Base-by-base conservation (phyloP, 2,888 invertebrate genomes). In the Lordiphosa fenestrarum region DNA sequence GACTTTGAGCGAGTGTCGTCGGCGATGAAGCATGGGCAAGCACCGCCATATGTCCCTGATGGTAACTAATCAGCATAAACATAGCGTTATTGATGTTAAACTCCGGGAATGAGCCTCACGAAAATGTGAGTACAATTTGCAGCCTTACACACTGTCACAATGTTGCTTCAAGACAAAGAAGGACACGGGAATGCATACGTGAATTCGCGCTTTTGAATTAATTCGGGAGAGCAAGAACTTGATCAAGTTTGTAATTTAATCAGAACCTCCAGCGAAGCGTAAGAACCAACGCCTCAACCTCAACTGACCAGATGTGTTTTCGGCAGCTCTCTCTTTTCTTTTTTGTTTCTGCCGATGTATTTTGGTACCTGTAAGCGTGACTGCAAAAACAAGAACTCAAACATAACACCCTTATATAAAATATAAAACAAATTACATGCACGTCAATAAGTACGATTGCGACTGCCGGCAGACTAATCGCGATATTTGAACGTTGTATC, bases 361-460 rank as follows among this genome's bases (percentile, higher is more conserved):
- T 36, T 59, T 40, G 21, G 52, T 30, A 41, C 44, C 49, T 60
- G 51, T 19, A 64, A 72, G 66, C 55, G 72, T 69, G 72, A 62
- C 53, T 49, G 44, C 39, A 49, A 49, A 54, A 60, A 61, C 47
- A 61, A 53, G 19, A 6, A 36, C 38, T 38, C 5, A 12, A 48
- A 62, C 25, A 62, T 69, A 75, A 64, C 71, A 73, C 58, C 49
- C 63, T 73, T 73, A 66, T 71, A 75, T 73, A 66, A 73, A 57
- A 49, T 25, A 48, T 35, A 42, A 41, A 23, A 48, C 15, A 15
- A 35, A 30, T 52, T 54, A 23, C 49, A 47, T 50, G 42, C 21
- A 38, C 36, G 46, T 56, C 57, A 54, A 56, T 72, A 48, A 23
- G 12, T 23, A 7, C 55, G 59, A 50, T 62, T 62, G 44, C 10